Base-by-base conservation (phyloP, 2,888 invertebrate species). In the Euclidia mi region DNA sequence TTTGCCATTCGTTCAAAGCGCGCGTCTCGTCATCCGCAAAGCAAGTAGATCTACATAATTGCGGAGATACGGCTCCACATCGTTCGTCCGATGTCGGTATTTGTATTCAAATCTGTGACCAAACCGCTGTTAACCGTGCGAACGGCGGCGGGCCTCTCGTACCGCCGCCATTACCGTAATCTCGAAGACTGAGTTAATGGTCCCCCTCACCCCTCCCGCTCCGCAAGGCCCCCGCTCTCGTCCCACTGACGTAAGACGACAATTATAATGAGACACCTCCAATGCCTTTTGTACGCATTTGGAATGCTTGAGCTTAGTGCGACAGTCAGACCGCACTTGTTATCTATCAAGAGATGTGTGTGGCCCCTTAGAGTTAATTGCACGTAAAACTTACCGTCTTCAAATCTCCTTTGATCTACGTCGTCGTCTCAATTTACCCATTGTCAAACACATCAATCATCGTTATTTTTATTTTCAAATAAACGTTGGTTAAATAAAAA, bases 81-180 rank as follows among this genome's bases (percentile, higher is more conserved):
- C 71, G 62, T 63, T 59, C 64, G 60, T 65, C 70, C 58, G 37
- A 60, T 65, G 66, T 49, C 68, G 71, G 63, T 71, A 77, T 78
- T 78, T 71, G 70, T 76, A 77, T 77, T 78, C 71, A 76, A 78
- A 77, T 77, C 74, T 68, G 71, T 63, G 71, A 64, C 71, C 71
- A 66, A 71, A 64, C 67, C 71, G 63, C 62, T 69, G 63, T 65
- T 64, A 75, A 66, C 68, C 71, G 66, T 51, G 56, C 66, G 55
- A 62, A 55, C 48, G 56, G 49, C 56, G 56, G 55, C 58, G 50
- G 47, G 45, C 43, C 57, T 49, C 49, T 38, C 60, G 41, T 48
- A 49, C 58, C 70, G 56, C 52, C 50, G 49, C 73, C 59, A 60
- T 73, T 63, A 62, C 63, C 49, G 65, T 73, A 72, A 72, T 72